Evolutionary conservation across 2,113 vertebrate species (phyloP).

Genomic region (Lynx canadensis): DNA sequence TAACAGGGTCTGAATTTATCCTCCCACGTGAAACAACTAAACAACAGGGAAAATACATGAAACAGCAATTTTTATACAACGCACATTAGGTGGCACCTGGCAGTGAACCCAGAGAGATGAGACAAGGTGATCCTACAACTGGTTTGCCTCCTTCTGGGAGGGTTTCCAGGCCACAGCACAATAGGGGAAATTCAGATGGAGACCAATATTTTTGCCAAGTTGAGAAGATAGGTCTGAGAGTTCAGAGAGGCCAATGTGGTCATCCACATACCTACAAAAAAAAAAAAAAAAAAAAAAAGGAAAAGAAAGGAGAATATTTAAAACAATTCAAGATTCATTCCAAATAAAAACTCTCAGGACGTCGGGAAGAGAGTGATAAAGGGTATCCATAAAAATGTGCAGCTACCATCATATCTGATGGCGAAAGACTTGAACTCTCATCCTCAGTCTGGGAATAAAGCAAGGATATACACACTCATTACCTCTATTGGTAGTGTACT

Average conservation of each 20-base stretch:
- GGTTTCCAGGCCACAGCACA: background rate
- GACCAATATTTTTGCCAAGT: background rate
- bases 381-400: background rate
- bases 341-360: background rate
- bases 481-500: background rate
- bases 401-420: background rate
- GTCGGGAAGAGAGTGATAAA: background rate
- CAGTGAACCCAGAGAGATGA: too few relatives aligned
- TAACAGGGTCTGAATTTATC: background rate
- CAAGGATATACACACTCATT: background rate
- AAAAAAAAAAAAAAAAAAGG: background rate
- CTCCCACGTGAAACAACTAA: background rate
- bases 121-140: rapidly evolving
- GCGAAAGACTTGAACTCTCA: background rate
- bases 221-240: background rate
- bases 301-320: background rate
- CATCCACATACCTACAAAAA: background rate
- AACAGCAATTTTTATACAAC: too few relatives aligned
- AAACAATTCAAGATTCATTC: background rate
- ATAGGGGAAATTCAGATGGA: too few relatives aligned
- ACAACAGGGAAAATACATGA: background rate
- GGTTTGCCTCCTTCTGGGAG: background rate
- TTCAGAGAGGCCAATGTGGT: too few relatives aligned
- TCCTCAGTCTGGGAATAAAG: background rate
- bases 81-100: background rate